Evolutionary conservation across 2,888 invertebrate genomes (phyloP).

Genomic region (Lasioglossum zephyrum): DNA sequence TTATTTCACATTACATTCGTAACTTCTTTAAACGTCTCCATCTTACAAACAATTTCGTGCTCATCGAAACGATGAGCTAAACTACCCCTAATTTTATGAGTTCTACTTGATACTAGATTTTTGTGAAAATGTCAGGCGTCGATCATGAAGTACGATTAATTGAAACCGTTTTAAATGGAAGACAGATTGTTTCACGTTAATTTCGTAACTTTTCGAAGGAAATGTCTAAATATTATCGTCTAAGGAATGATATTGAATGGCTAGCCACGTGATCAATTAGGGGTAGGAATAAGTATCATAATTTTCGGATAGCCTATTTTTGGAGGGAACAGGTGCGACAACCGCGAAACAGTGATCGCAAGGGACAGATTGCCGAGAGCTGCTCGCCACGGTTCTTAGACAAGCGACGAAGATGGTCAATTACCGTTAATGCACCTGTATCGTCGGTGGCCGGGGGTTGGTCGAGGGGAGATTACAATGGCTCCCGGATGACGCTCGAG

Average conservation of each 20-base stretch:
- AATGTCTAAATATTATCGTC: not conserved
- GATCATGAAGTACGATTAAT: not conserved
- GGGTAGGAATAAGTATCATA: not conserved
- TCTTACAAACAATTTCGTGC: not conserved
- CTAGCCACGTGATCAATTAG: not conserved
- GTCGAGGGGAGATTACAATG: not conserved
- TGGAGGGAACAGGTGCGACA: not conserved
- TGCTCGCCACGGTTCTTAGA: not conserved
- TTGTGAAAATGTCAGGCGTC: not conserved
- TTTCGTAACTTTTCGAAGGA: no score
- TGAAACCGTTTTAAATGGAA: not conserved
- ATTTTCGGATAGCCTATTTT: not conserved
- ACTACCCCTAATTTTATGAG: not conserved
- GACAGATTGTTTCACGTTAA: not conserved
- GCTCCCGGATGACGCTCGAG: not conserved
- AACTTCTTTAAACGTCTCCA: no score
- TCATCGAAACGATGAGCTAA: not conserved
- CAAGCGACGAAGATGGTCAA: slow-evolving; percentile 23
- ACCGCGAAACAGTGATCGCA: not conserved
- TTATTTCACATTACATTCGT: no score
- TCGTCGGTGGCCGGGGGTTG: not conserved
- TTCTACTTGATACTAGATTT: not conserved
- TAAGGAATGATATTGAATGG: not conserved
- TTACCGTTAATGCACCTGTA: slow-evolving; percentile 40
- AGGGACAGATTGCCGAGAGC: not conserved